Conservation (phyloP, 2,888 invertebrate species). For the Colostygia pectinataria region DNA sequence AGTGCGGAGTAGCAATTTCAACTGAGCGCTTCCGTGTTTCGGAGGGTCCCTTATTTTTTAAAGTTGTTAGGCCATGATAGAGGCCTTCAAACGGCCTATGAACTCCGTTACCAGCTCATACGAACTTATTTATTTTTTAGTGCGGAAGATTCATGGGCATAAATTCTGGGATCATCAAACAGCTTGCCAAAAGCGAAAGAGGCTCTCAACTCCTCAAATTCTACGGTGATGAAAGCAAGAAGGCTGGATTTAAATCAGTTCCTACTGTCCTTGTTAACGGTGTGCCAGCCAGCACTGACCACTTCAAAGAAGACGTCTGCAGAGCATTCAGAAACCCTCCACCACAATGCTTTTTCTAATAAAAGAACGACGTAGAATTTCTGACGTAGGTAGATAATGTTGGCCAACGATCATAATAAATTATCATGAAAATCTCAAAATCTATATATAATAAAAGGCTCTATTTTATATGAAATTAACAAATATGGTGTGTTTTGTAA, state of each 20-base stretch:
- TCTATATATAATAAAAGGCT: too few relatives aligned
- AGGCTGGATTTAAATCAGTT: neutral
- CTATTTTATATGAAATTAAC: too few relatives aligned
- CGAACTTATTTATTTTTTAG: slow-evolving; percentile 15
- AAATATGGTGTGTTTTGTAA: too few relatives aligned
- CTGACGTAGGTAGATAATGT: too few relatives aligned
- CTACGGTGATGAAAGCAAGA: slow-evolving; percentile 13
- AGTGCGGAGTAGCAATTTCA: neutral
- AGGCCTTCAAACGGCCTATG: too few relatives aligned
- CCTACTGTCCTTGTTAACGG: slow-evolving; percentile 16
- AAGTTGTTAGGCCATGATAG: too few relatives aligned
- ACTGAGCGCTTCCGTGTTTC: too few relatives aligned
- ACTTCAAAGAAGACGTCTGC: slow-evolving; percentile 14
- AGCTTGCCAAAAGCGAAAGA: slow-evolving; percentile 47
- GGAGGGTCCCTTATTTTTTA: too few relatives aligned
- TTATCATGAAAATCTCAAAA: too few relatives aligned
- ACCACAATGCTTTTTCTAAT: neutral
- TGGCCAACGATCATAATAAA: too few relatives aligned
- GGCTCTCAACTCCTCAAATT: slow-evolving; percentile 13
- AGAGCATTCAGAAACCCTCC: slow-evolving; percentile 3
- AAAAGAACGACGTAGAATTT: too few relatives aligned
- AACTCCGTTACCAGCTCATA: too few relatives aligned
- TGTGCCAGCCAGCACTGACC: neutral
- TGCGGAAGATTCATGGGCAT: slow-evolving; percentile 4
- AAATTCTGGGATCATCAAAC: slow-evolving; percentile 11